phyloP scores from a whole-genome alignment of 2,888 invertebrate genomes.

The Cephus pulcher region DNA sequence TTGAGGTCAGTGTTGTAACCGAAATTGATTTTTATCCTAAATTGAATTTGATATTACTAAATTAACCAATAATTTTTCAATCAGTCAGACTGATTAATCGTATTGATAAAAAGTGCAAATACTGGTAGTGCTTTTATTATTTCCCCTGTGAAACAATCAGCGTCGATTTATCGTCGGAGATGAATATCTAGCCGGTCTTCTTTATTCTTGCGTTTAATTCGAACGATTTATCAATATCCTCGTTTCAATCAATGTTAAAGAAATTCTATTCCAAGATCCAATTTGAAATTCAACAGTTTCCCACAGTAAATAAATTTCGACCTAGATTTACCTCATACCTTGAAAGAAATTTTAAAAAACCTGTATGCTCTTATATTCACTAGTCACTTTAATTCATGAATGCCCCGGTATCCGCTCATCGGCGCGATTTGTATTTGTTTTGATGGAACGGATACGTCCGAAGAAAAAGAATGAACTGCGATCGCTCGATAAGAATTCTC shows the following conservation, averaged over 20 bases:
- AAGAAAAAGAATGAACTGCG: constrained; percentile 3
- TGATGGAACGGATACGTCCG: not conserved
- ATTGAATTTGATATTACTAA: not conserved
- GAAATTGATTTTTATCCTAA: not conserved
- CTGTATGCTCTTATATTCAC: not conserved
- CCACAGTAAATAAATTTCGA: not conserved
- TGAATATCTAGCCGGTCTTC: no score
- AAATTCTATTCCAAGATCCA: not conserved
- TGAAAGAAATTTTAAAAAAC: no score
- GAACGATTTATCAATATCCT: no score
- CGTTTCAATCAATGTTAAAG: no score
- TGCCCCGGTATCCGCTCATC: not conserved
- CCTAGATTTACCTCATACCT: no score
- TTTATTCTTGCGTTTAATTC: no score
- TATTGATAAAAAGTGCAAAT: not conserved
- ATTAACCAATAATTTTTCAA: not conserved
- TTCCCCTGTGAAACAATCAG: not conserved
- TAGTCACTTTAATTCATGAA: not conserved
- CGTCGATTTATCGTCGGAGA: no score
- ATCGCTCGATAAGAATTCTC: constrained; percentile 3
- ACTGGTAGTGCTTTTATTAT: not conserved
- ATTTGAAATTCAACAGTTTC: not conserved
- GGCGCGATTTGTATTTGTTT: not conserved
- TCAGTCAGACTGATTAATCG: not conserved
- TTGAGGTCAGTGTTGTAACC: not conserved